Base-by-base conservation (phyloP, 2,888 invertebrate genomes). In the Sympetrum striolatum region DNA sequence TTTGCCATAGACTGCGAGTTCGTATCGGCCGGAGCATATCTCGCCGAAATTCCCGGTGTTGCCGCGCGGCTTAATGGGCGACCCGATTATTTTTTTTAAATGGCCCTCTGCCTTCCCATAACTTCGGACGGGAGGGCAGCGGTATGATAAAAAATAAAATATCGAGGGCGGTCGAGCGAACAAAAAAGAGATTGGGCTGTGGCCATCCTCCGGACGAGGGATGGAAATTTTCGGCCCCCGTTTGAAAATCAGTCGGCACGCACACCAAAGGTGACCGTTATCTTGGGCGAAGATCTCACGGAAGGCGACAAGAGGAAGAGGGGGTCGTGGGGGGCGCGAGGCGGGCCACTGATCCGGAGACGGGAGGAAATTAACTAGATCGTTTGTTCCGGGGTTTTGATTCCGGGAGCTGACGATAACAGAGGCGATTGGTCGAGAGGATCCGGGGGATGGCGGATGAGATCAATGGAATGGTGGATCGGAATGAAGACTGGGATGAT, bases 261-360 rank as follows among this genome's bases (percentile, higher is more conserved):
- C 86, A 73, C 73, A 31, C 25, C 73, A 86, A 60, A 64, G 86
- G 86, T 73, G 60, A 86, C 86, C 86, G 86, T 86, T 86, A 86
- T 86, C 86, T 86, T 35, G 37, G 58, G 31, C 64, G 44, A 37
- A 37, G 86, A 86, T 86, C 86, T 60, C 86, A 64, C 86, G 37
- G 86, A 37, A 86, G 86, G 86, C 86, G 86, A 86, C 86, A 86
- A 64, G 86, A 58, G 53, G 18, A 58, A 53, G 53, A 22, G n/a
- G 60, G 60, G 25, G 25, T 35, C 25, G 82, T 15, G 53, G 82
- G 48, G 31, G 48, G 48, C 35, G 48, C 14, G 18, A 35, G 53
- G 64, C 64, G 64, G 64, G 25, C 73, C 25, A 73, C 12, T 31
- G 73, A 73, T 73, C 73, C 31, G 73, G 64, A 64, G 64, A 25